These are phyloP conservation scores for Erebia epiphron DNA, from an alignment of 2,888 invertebrate species.

Conservation along the genomic window DNA sequence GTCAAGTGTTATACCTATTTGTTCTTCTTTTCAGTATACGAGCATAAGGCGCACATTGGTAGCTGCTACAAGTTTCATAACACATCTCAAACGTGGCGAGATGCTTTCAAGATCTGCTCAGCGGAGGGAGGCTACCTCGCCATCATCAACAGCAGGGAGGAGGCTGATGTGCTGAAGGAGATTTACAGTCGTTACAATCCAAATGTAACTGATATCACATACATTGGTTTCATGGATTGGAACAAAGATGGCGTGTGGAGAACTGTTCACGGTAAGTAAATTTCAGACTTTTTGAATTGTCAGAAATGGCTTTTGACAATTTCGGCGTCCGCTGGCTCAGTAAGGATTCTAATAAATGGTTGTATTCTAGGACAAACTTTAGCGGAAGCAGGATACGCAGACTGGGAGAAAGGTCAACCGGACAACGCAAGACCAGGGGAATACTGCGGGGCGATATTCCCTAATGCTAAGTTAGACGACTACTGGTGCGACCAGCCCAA, in stretches of 20 bases:
- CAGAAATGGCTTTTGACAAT: neutral
- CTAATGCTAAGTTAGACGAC: conserved; percentile 49
- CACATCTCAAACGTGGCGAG: neutral
- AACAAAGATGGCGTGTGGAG: conserved; percentile 42
- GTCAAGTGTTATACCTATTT: neutral
- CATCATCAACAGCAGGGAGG: conserved; percentile 43
- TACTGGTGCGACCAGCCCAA: conserved; percentile 48
- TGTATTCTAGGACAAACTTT: conserved; percentile 50
- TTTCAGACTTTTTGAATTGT: conserved; percentile 1
- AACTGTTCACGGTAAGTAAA: conserved; percentile 41
- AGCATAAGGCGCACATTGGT: conserved; percentile 2
- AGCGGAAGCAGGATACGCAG: conserved; percentile 50
- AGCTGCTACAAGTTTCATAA: conserved; percentile 31
- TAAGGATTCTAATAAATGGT: neutral
- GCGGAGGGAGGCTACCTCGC: conserved; percentile 33
- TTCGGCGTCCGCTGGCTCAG: neutral
- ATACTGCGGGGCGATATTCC: conserved; percentile 50
- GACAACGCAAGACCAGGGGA: conserved; percentile 48
- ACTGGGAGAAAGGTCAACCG: conserved; percentile 51
- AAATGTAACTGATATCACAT: neutral
- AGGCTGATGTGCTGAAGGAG: conserved; percentile 30
- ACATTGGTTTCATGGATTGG: conserved; percentile 42
- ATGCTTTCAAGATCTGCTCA: conserved; percentile 26
- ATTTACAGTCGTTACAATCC: conserved; percentile 19
- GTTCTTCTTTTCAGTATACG: conserved; percentile 22